phyloP scores from a whole-genome alignment of 2,797 vertebrate species.

The Furcifer pardalis region DNA sequence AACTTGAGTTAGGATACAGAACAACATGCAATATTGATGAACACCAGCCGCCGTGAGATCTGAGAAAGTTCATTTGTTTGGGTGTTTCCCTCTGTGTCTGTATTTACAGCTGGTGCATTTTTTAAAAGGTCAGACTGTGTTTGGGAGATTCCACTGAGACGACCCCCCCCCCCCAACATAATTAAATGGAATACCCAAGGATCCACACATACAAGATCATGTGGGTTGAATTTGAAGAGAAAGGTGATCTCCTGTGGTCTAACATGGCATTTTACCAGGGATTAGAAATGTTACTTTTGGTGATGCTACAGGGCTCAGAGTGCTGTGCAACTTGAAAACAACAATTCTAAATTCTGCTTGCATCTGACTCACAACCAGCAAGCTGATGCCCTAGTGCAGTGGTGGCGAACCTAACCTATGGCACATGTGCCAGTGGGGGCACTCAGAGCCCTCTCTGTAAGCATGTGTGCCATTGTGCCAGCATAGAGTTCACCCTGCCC shows the following conservation, averaged over 20 bases:
- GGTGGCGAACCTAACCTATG: too few species aligned
- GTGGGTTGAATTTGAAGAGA: rapidly evolving
- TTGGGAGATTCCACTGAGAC: slow-evolving; percentile 12
- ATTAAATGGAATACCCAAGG: not conserved
- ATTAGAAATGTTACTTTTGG: too few species aligned
- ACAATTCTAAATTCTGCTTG: not conserved
- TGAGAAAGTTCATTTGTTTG: slow-evolving; percentile 18
- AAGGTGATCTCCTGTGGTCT: not conserved
- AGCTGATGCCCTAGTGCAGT: not conserved
- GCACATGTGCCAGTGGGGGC: too few species aligned
- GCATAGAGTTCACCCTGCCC: too few species aligned
- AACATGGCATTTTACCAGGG: not conserved
- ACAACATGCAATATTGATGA: slow-evolving; percentile 44
- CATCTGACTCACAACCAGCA: not conserved
- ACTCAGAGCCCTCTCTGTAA: too few species aligned
- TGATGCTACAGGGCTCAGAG: too few species aligned
- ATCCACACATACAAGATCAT: rapidly evolving
- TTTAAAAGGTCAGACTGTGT: slow-evolving; percentile 29
- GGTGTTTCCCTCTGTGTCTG: slow-evolving; percentile 1
- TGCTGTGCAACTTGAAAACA: too few species aligned
- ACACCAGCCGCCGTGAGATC: slow-evolving; percentile 45
- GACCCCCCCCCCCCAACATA: not conserved
- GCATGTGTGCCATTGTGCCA: too few species aligned
- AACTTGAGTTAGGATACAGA: not conserved
- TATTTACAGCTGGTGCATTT: slow-evolving; percentile 39